These are phyloP conservation scores for Drosophila bocki DNA, from an alignment of 1,140 invertebrate genomes.

Conservation along the genomic window DNA sequence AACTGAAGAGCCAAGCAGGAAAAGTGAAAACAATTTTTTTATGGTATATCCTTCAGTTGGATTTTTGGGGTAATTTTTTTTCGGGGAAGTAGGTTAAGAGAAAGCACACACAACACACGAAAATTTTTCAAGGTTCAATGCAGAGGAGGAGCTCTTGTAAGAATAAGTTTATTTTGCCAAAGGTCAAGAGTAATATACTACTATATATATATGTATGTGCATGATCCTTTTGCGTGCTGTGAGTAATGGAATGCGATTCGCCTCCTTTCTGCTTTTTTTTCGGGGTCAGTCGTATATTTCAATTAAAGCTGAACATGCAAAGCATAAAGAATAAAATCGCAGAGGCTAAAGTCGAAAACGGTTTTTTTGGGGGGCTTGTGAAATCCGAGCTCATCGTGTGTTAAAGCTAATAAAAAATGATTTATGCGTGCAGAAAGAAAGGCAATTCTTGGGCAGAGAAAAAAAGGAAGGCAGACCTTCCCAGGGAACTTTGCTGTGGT, in stretches of 20 bases:
- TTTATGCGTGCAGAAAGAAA: constrained; percentile 60
- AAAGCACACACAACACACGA: constrained; percentile 23
- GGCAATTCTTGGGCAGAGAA: constrained; percentile 21
- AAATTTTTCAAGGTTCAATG: constrained; percentile 32
- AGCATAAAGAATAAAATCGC: constrained; percentile 47
- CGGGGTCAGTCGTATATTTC: constrained; percentile 74
- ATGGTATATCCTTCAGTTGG: constrained; percentile 25
- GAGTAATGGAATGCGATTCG: constrained; percentile 43
- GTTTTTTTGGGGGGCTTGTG: constrained; percentile 12
- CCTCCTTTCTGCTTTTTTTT: constrained; percentile 20
- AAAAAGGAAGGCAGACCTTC: constrained; percentile 12
- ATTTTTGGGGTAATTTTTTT: constrained; percentile 13
- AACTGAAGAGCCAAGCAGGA: constrained; percentile 9
- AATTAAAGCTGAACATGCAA: constrained; percentile 78
- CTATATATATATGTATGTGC: constrained; percentile 9
- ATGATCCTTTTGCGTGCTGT: constrained; percentile 59
- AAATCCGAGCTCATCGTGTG: constrained; percentile 49
- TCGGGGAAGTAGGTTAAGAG: constrained; percentile 34
- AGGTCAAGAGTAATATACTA: constrained; percentile 46
- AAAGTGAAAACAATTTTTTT: constrained; percentile 40
- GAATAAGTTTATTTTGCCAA: constrained; percentile 46
- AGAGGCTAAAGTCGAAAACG: constrained; percentile 18
- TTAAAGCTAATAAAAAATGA: constrained; percentile 77
- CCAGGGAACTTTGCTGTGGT: constrained; percentile 48
- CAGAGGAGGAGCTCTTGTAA: constrained; percentile 18